Base-by-base conservation (phyloP, 37 sponge, comb jelly and placozoan genomes). In the Halichondria panicea region DNA sequence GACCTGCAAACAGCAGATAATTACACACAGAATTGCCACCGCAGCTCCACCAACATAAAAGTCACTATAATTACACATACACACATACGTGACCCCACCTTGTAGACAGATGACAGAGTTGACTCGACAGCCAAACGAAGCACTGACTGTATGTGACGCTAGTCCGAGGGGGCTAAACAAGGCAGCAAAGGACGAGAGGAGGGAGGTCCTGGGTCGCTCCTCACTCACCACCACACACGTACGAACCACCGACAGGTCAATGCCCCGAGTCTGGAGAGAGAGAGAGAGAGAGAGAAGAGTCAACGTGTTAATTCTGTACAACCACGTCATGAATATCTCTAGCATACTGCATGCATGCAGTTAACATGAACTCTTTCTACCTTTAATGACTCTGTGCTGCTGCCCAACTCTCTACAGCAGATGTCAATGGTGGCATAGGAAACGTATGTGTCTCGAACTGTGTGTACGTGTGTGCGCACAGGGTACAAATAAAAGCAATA, bases 81-180 rank as follows among this genome's bases (percentile, higher is more conserved):
- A n/a, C n/a, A n/a, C n/a, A n/a, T n/a, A n/a, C n/a, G n/a, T n/a
- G n/a, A n/a, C n/a, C n/a, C n/a, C n/a, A n/a, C n/a, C 97, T 92
- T 94, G 95, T 22, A 91, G 50, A 33, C 95, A 95, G 32, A 97
- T 73, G 60, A 81, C 77, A n/a, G 81, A 55, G 77, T 97, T 97
- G 57, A 93, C 95, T 34, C 92, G 61, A 38, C 93, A 95, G 37
- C 98, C 93, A 83, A 97, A 97, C 11, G 88, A 79, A 37, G 95
- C 76, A 18, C 78, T 81, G 40, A 97, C 81, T 22, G 93, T 56
- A 34, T 80, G 73, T 27, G 74, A 32, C 30, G 88, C 31, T 43
- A 97, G 88, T 8, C 98, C 95, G 32, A 97, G 77, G 31, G 72
- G 82, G 15, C 73, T 43, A 66, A 95, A 92, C 39, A 97, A 86